phyloP scores from a whole-genome alignment of 2,113 vertebrate genomes.

The Phyllostomus discolor region DNA sequence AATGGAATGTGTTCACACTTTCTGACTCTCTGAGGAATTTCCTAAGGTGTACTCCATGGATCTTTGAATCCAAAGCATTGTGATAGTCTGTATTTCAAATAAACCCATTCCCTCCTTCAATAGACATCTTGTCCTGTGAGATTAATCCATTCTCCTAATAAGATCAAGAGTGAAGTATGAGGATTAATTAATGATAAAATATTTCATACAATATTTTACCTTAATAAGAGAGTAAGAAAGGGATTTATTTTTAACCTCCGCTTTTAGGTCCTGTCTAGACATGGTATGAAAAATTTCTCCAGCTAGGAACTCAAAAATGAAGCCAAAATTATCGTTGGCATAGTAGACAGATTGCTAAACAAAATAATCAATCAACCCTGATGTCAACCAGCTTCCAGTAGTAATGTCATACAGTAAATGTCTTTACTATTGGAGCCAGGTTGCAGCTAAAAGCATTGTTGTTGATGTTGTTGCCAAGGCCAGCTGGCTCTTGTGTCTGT shows the following conservation, averaged over 20 bases:
- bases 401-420: not conserved
- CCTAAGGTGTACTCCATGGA: not conserved
- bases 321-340: not conserved
- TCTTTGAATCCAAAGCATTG: not conserved
- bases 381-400: not conserved
- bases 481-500: conserved; percentile 31
- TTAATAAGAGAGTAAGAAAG: not conserved
- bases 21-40: not conserved
- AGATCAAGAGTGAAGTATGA: not conserved
- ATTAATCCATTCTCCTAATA: not conserved
- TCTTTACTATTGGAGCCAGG: not conserved
- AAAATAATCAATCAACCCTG: not conserved
- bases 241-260: not conserved
- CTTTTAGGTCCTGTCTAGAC: not conserved
- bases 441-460: not conserved
- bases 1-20: not conserved
- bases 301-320: not conserved
- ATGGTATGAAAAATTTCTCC: not conserved
- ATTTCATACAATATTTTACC: not conserved
- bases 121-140: not conserved
- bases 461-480: not conserved
- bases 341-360: not conserved
- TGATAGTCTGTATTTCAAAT: not conserved
- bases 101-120: not conserved
- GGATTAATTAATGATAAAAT: not conserved